phyloP scores from a whole-genome alignment of 2,797 vertebrate species.

The Pogoniulus pusillus region DNA sequence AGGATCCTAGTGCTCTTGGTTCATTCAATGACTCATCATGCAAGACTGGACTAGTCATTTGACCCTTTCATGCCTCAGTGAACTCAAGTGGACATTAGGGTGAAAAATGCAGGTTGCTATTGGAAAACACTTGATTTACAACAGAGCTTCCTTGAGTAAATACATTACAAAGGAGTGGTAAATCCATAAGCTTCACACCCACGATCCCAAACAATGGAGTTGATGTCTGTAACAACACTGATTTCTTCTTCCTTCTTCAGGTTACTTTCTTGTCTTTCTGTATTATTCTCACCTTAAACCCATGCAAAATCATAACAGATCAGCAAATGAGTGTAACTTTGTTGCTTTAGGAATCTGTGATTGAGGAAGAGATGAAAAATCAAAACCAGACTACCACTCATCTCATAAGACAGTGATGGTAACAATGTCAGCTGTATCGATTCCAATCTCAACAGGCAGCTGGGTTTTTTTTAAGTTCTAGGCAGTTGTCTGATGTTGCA shows the following conservation, averaged over 20 bases:
- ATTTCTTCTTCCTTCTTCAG: background rate
- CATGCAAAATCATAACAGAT: background rate
- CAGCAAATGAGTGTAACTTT: background rate
- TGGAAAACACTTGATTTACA: slow-evolving; percentile 65
- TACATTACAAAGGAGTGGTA: slow-evolving; percentile 53
- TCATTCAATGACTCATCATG: slow-evolving; percentile 64
- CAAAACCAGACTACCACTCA: background rate
- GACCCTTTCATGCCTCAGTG: slow-evolving; percentile 57
- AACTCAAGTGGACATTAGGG: slow-evolving; percentile 51
- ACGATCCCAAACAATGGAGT: slow-evolving; percentile 36
- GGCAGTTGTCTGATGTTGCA: background rate
- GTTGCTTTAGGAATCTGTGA: background rate
- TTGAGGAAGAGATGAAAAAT: background rate
- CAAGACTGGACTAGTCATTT: slow-evolving; percentile 51
- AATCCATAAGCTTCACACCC: slow-evolving; percentile 44
- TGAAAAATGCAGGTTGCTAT: slow-evolving; percentile 43
- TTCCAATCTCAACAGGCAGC: background rate
- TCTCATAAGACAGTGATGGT: background rate
- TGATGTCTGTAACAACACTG: background rate
- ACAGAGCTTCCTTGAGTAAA: slow-evolving; percentile 45
- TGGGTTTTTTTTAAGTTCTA: background rate
- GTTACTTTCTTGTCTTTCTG: background rate
- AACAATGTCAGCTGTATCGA: background rate
- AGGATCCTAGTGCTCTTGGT: slow-evolving; percentile 42
- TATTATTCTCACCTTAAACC: background rate